A percentile compares a stretch with the other conserved stretches of the same genome.
phyloP scores from a whole-genome alignment of 2,888 invertebrate species.

The Hofmannophila pseudospretella region DNA sequence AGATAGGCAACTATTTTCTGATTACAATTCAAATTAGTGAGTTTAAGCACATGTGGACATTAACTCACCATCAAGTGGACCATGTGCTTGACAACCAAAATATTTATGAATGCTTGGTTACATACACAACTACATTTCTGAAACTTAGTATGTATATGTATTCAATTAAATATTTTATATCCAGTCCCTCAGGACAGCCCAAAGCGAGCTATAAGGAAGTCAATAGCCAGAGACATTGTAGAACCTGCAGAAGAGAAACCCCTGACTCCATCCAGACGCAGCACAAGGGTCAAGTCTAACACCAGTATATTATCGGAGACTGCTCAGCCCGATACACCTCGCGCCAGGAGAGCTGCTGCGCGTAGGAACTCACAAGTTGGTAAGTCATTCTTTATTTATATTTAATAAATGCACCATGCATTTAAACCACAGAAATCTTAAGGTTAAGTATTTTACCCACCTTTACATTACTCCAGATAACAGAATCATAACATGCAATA shows the following conservation, averaged over 20 bases:
- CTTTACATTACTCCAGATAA: too few relatives aligned
- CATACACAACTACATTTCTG: neutral
- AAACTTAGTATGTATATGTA: neutral
- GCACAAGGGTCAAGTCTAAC: constrained; percentile 46
- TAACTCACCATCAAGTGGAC: too few relatives aligned
- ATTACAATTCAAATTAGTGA: too few relatives aligned
- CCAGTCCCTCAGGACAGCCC: constrained; percentile 34
- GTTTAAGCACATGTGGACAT: too few relatives aligned
- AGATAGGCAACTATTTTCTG: too few relatives aligned
- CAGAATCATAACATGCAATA: too few relatives aligned
- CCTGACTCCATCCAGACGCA: constrained; percentile 51
- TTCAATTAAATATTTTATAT: neutral
- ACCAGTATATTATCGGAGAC: constrained; percentile 49
- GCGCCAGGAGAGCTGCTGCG: constrained; percentile 60
- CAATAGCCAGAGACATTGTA: constrained; percentile 34
- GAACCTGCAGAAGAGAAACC: constrained; percentile 38
- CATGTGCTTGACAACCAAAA: too few relatives aligned
- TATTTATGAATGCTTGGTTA: neutral
- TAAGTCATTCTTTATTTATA: constrained; percentile 15
- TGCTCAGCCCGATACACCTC: constrained; percentile 42
- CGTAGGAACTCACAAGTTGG: constrained; percentile 56
- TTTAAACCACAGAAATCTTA: neutral
- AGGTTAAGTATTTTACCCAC: neutral
- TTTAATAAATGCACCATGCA: neutral
- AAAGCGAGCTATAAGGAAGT: constrained; percentile 38